phyloP scores from a whole-genome alignment of 2,797 vertebrate genomes.

The Hapalemur alaotrensis region DNA sequence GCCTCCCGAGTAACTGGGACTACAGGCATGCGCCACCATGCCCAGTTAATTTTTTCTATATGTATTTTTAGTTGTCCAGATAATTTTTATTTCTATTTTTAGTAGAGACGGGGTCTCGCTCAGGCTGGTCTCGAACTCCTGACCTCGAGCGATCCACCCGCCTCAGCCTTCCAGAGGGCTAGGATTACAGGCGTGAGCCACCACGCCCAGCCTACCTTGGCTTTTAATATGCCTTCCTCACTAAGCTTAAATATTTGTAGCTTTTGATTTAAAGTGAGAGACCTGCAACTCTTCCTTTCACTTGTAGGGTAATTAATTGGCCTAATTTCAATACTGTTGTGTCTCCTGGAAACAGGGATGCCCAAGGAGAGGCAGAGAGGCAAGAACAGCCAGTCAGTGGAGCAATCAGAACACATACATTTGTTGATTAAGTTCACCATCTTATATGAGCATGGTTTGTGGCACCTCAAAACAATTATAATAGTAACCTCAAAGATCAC shows the following conservation, averaged over 20 bases:
- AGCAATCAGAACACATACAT: not conserved
- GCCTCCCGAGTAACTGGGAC: too few species aligned
- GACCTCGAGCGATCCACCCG: too few species aligned
- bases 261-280: not conserved
- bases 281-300: not conserved
- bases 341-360: not conserved
- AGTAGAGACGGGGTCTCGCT: too few species aligned
- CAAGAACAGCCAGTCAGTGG: not conserved
- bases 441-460: not conserved
- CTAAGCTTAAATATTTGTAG: not conserved
- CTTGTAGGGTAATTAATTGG: not conserved
- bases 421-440: not conserved
- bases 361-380: not conserved
- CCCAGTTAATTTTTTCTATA: too few species aligned
- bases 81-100: too few species aligned
- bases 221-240: not conserved
- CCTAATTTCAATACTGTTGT: not conserved
- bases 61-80: too few species aligned
- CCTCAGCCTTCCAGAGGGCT: too few species aligned
- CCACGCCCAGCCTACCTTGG: too few species aligned
- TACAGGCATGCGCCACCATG: too few species aligned
- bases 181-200: too few species aligned
- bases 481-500: not conserved
- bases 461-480: not conserved
- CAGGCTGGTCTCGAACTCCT: too few species aligned